Conservation (phyloP, 2,797 vertebrate species). For the Peromyscus melanophrys region DNA sequence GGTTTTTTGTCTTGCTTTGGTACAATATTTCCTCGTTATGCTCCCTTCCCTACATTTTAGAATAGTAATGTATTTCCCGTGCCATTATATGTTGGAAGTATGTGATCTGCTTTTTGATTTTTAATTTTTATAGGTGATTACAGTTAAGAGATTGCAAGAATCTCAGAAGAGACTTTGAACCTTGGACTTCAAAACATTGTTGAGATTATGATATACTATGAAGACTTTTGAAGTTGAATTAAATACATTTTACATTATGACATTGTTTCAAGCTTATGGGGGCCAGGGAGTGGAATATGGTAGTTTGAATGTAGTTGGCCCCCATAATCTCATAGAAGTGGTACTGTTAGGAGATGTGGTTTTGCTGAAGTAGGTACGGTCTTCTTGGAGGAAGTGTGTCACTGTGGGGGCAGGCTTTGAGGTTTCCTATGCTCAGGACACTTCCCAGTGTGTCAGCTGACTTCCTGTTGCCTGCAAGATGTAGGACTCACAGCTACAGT, state of each 20-base stretch:
- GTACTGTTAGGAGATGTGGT: not conserved
- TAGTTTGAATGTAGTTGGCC: not conserved
- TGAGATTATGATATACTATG: not conserved
- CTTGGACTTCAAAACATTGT: not conserved
- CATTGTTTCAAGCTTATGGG: not conserved
- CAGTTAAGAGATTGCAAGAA: not conserved
- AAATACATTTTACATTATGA: not conserved
- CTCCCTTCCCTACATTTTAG: not conserved
- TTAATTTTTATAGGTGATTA: not conserved
- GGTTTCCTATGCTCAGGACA: not conserved
- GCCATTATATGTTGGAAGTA: not conserved
- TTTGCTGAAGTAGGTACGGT: not conserved
- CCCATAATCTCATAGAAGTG: not conserved
- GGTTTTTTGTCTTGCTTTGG: not conserved
- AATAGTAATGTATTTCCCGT: not conserved
- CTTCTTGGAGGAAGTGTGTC: not conserved
- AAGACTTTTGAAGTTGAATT: not conserved
- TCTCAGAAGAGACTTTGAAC: not conserved
- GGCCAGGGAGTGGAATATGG: not conserved
- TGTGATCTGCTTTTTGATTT: not conserved
- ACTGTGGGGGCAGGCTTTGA: not conserved
- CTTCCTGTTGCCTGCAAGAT: not conserved
- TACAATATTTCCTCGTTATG: not conserved
- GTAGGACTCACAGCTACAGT: not conserved
- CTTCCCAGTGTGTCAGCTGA: not conserved